Base-by-base conservation (phyloP, 2,113 vertebrate genomes). In the rat (Rattus norvegicus) region DNA sequence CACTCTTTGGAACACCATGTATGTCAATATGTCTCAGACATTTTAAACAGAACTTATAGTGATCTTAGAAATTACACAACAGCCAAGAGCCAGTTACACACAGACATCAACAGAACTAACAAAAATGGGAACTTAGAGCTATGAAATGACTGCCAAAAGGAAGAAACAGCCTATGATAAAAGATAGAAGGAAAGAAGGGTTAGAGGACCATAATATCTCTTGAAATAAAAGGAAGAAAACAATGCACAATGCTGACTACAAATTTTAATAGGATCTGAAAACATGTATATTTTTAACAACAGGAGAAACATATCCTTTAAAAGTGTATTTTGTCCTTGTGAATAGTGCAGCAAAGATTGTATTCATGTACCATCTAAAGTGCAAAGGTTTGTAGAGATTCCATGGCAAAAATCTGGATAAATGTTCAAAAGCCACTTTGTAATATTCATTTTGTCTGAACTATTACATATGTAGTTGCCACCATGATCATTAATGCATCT, bases 261-360 rank as follows among this genome's bases (percentile, higher is more conserved):
- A 92, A 80, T 86, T 73, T 79, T 84, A 9, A 28, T 65, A 1
- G 77, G 16, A 73, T 89, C 30, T 95, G 28, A 86, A 96, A 43
- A 43, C 4, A 87, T 0, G 4, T 20, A 19, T 33, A 92, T 95
- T 19, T 88, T 3, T 90, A 91, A 94, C 30, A 33, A 49, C 47
- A 89, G 54, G 2, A 28, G 22, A 10, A 56, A 24, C 92, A 76
- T 43, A 80, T 73, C 72, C 1, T 84, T 95, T 91, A 7, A 9
- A 17, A 73, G 14, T 80, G 36, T 30, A 39, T 95, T 94, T 89
- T 83, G 36, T 73, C 16, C 36, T 79, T 90, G 24, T 84, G 91
- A 95, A 77, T 87, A 63, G 19, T 95, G 33, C 14, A 79, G 36
- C 76, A 70, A 92, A 92, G 90, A 61, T 54, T 75, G 10, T 67